Base-by-base conservation (phyloP, 2,113 vertebrate species). In the Pomatostomus ruficeps region DNA sequence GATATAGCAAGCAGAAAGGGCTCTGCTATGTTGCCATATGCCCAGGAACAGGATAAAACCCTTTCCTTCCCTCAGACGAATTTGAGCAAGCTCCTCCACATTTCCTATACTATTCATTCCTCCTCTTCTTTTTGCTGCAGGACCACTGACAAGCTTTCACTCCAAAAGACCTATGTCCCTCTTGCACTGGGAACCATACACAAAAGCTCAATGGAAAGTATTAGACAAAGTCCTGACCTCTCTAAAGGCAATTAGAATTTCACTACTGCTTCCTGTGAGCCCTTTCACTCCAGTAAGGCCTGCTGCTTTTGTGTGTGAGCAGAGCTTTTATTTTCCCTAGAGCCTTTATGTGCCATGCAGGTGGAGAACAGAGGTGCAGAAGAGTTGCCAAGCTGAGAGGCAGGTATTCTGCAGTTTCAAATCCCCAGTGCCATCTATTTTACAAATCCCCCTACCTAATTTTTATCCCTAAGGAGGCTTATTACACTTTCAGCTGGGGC, bases 1-100 rank as follows among this genome's bases (percentile, higher is more conserved):
- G 81, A 93, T 94, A 93, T 1, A 79, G 49, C 67, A 58, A 93
- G 86, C 94, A 96, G 91, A 93, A 92, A 87, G 42, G 29, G 54
- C 54, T 91, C 94, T 91, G 89, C 84, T 95, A 15, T 19, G 14
- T 58, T 93, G 73, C 79, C 68, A 67, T 72, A 46, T 87, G 80
- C 80, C 54, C 10, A 1, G 62, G 48, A 87, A 85, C 18, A 63
- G 83, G 80, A 77, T 76, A 86, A 96, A 94, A 75, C 22, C 31
- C 76, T 90, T 91, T 76, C 67, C 35, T 88, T 80, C 46, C 38
- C 75, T 93, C 21, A 1, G 33, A 76, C 72, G 79, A 84, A 94
- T 86, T 81, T 7, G 12, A 51, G 67, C 35, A 55, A 80, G 51
- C 55, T 90, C 63, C 72, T 51, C 43, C 85, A 77, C 35, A 40